phyloP scores from a whole-genome alignment of 1,140 invertebrate species.

The Aphelenchoides avenae region DNA sequence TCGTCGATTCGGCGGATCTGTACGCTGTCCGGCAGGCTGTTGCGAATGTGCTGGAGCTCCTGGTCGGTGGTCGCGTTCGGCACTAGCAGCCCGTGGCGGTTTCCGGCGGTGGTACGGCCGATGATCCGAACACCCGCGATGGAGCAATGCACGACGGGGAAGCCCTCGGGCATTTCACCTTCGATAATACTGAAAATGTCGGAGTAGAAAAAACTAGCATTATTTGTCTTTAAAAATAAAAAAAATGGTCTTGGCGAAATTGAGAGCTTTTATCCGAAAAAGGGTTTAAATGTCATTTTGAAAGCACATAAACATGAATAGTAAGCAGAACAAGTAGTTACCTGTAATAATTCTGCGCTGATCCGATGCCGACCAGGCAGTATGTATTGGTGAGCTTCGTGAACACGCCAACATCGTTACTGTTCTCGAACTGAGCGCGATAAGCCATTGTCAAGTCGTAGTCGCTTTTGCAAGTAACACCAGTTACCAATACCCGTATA shows the following conservation, averaged over 20 bases:
- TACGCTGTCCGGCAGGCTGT: slow-evolving; percentile 87
- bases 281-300: neutral
- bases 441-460: slow-evolving; percentile 92
- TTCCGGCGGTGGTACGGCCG: slow-evolving; percentile 79
- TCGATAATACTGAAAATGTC: slow-evolving; percentile 77
- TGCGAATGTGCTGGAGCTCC: slow-evolving; percentile 92
- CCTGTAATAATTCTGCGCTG: slow-evolving; percentile 97
- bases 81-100: slow-evolving; percentile 84
- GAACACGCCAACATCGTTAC: slow-evolving; percentile 97
- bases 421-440: slow-evolving; percentile 94
- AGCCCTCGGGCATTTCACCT: slow-evolving; percentile 80
- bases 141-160: slow-evolving; percentile 90
- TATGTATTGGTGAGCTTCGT: slow-evolving; percentile 94
- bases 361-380: slow-evolving; percentile 92
- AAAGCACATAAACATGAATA: neutral
- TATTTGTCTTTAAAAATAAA: no score
- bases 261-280: slow-evolving; percentile 4
- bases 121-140: slow-evolving; percentile 90
- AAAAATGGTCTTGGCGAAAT: slow-evolving; percentile 11
- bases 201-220: no score
- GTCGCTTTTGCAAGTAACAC: neutral
- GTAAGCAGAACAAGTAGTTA: slow-evolving; percentile 57
- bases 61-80: slow-evolving; percentile 87
- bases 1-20: slow-evolving; percentile 92
- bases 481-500: neutral